These are phyloP conservation scores for Podocnemis expansa DNA, from an alignment of 2,113 vertebrate genomes.

Conservation along the genomic window DNA sequence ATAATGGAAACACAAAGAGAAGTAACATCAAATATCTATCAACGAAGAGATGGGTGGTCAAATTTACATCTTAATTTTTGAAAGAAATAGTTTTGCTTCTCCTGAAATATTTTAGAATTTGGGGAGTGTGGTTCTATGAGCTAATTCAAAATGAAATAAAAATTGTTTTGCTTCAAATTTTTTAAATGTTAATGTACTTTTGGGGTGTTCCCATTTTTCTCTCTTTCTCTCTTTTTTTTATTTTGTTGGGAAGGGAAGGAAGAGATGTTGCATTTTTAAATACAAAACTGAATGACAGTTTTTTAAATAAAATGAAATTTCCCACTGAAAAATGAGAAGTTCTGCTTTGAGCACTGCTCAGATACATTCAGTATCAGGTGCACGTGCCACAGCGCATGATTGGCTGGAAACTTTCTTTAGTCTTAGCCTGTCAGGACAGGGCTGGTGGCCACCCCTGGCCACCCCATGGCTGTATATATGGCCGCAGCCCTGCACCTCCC, in stretches of 20 bases:
- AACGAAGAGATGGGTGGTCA: background rate
- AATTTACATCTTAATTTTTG: background rate
- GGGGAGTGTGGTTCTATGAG: background rate
- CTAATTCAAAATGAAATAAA: background rate
- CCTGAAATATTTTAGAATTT: background rate
- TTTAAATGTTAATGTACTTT: background rate
- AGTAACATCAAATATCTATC: background rate
- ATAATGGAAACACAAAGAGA: background rate
- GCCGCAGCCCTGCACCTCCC: too few species aligned
- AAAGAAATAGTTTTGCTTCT: background rate
- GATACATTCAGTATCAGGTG: too few species aligned
- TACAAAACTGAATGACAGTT: background rate
- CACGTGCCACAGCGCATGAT: too few species aligned
- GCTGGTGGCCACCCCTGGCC: too few species aligned
- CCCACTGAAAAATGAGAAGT: background rate
- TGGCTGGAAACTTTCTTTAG: too few species aligned
- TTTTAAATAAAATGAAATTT: background rate
- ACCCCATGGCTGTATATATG: too few species aligned
- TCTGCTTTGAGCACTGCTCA: too few species aligned
- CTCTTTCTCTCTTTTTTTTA: background rate
- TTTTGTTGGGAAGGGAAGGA: background rate
- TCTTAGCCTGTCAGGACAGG: too few species aligned
- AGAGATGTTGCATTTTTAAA: background rate
- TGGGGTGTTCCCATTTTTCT: too few species aligned
- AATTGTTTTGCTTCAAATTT: background rate